Conservation (phyloP, 2,888 invertebrate species). For the Dicyrtomina minuta region DNA sequence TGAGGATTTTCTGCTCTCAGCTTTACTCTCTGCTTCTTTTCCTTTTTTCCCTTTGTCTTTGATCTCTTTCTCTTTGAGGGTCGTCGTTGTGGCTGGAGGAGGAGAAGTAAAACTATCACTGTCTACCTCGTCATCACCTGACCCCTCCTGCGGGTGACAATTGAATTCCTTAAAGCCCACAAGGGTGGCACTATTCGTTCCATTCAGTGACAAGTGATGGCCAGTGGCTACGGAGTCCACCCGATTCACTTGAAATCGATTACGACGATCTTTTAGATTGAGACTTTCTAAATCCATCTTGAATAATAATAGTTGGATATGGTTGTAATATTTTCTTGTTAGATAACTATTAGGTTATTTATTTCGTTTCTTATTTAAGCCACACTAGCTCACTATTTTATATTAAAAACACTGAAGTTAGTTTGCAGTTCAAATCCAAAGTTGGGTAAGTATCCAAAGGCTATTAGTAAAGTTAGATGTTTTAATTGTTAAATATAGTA, state of each 20-base stretch:
- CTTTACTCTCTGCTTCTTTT: no score
- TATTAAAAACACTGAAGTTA: no score
- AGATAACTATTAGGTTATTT: no score
- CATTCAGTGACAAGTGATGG: conserved; percentile 33
- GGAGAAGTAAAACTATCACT: not conserved
- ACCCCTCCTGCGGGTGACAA: not conserved
- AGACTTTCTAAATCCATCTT: conserved; percentile 47
- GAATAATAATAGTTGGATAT: no score
- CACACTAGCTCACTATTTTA: no score
- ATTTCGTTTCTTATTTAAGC: no score
- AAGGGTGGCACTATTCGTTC: conserved; percentile 1
- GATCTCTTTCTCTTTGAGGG: not conserved
- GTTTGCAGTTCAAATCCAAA: no score
- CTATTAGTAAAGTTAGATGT: no score
- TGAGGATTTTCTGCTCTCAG: conserved; percentile 28
- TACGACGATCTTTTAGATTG: conserved; percentile 46
- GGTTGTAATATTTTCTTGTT: not conserved
- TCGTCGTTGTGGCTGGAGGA: not conserved
- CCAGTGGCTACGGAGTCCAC: conserved; percentile 61
- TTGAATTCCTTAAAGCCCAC: conserved; percentile 20
- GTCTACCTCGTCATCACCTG: not conserved
- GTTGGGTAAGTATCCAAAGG: no score
- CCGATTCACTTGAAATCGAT: conserved; percentile 65
- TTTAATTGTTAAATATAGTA: no score
- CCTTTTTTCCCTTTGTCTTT: conserved; percentile 2